phyloP scores from a whole-genome alignment of 1,140 invertebrate genomes.

The Drosophila varians region DNA sequence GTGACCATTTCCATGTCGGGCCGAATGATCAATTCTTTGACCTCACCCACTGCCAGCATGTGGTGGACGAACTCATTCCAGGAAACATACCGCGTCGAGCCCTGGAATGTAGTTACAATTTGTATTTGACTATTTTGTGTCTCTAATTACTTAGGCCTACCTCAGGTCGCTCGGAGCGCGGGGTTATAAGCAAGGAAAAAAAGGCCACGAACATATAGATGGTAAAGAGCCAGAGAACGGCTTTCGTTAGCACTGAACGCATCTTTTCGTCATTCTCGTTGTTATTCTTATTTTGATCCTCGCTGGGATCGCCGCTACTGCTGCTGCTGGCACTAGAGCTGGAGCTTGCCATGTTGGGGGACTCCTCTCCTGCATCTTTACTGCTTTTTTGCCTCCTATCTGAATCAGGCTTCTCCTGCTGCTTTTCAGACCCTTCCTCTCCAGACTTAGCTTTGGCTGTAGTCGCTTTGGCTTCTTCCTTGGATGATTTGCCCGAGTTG shows the following conservation, averaged over 20 bases:
- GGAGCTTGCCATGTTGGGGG: conserved; percentile 7
- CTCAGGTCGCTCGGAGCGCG: conserved; percentile 88
- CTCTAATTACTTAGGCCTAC: background rate
- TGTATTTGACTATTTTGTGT: background rate
- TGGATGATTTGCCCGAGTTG: background rate
- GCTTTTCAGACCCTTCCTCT: background rate
- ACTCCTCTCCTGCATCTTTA: background rate
- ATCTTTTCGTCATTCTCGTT: conserved; percentile 87
- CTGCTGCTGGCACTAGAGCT: background rate
- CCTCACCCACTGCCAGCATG: conserved; percentile 96
- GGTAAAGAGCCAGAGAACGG: conserved; percentile 90
- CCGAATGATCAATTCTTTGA: conserved; percentile 92
- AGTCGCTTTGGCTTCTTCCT: conserved; percentile 20
- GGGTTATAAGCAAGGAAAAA: conserved; percentile 88
- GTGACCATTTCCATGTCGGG: conserved; percentile 93
- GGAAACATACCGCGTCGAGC: conserved; percentile 88
- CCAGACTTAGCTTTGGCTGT: conserved; percentile 30
- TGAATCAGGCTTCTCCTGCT: background rate
- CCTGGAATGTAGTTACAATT: conserved; percentile 3
- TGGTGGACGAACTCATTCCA: conserved; percentile 98
- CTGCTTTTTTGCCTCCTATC: conserved; percentile 3
- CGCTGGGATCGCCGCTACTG: conserved; percentile 24
- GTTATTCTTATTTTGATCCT: conserved; percentile 84
- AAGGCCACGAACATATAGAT: conserved; percentile 89
- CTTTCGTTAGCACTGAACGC: conserved; percentile 88